These are phyloP conservation scores for Drosophila repletoides DNA, from an alignment of 1,140 invertebrate genomes.

Conservation along the genomic window DNA sequence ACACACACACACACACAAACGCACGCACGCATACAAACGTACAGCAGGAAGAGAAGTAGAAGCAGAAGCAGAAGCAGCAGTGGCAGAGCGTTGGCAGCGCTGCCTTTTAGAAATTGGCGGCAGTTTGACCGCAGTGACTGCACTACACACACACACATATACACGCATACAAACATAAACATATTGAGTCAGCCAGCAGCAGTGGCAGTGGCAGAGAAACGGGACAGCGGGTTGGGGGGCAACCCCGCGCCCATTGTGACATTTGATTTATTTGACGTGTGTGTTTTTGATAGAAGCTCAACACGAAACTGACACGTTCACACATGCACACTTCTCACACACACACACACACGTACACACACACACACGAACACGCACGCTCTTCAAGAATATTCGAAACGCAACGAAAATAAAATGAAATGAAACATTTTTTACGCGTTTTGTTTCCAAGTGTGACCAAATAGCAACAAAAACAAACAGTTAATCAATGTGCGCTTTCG, in stretches of 20 bases:
- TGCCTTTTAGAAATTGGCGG: constrained; percentile 70
- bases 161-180: constrained; percentile 23
- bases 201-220: neutral
- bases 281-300: constrained; percentile 82
- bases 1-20: constrained; percentile 30
- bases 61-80: constrained; percentile 40
- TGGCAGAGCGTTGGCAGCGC: constrained; percentile 1
- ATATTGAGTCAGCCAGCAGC: constrained; percentile 25
- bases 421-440: constrained; percentile 53
- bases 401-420: constrained; percentile 61
- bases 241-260: constrained; percentile 64
- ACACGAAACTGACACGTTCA: constrained; percentile 74
- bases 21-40: constrained; percentile 1
- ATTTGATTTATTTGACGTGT: constrained; percentile 82
- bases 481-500: constrained; percentile 56
- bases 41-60: constrained; percentile 29
- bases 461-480: constrained; percentile 12
- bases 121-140: constrained; percentile 73
- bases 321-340: constrained; percentile 52
- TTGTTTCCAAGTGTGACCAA: constrained; percentile 38
- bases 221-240: neutral
- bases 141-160: constrained; percentile 45
- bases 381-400: constrained; percentile 55
- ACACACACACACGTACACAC: constrained; percentile 27
- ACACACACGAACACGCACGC: constrained; percentile 20